Evolutionary conservation across 2,888 invertebrate genomes (phyloP).

Genomic region (Xestoiulus laeticollis): DNA sequence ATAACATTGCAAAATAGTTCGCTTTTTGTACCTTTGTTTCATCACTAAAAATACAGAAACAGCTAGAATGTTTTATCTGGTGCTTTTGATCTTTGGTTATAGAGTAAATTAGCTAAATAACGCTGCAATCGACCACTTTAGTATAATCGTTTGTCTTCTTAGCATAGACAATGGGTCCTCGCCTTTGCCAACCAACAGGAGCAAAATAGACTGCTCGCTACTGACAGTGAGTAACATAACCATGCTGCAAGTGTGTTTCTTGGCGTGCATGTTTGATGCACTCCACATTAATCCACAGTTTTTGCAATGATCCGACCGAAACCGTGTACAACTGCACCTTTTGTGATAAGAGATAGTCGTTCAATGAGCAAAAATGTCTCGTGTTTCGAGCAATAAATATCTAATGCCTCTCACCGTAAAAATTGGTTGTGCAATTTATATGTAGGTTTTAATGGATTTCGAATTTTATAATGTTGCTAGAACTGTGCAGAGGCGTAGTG

Average conservation of each 20-base stretch:
- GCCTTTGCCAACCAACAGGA: neutral
- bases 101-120: neutral
- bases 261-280: neutral
- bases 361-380: too few species aligned
- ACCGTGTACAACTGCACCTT: neutral
- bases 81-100: too few species aligned
- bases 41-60: too few species aligned
- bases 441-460: too few species aligned
- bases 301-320: neutral
- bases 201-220: conserved; percentile 43
- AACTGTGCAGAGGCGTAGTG: too few species aligned
- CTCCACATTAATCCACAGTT: neutral
- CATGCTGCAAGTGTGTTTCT: conserved; percentile 30
- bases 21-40: too few species aligned
- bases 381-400: too few species aligned
- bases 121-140: neutral
- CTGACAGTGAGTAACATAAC: conserved; percentile 44
- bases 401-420: too few species aligned
- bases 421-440: too few species aligned
- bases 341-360: neutral
- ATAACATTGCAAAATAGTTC: too few species aligned
- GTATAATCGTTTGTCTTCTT: conserved; percentile 19
- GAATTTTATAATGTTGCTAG: too few species aligned
- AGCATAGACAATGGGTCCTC: neutral
- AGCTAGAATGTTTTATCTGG: too few species aligned